These are phyloP conservation scores for Anhinga anhinga DNA, from an alignment of 2,113 vertebrate species.

Conservation along the genomic window DNA sequence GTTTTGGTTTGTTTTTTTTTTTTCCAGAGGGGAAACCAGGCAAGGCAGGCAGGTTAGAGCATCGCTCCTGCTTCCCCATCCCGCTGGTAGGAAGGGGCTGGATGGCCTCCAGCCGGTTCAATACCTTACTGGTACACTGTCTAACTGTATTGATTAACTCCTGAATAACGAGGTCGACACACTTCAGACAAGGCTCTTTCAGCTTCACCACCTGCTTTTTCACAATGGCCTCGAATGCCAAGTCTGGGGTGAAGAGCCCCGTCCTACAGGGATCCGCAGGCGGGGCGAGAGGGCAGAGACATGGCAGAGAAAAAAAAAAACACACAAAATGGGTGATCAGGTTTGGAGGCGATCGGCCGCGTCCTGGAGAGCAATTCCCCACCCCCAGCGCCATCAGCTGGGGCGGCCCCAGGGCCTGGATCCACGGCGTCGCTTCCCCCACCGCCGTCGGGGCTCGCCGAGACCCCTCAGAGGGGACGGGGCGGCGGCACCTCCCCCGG, in stretches of 20 bases:
- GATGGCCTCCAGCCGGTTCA: conserved; percentile 18
- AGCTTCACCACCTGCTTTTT: conserved; percentile 99
- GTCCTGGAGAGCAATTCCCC: not conserved
- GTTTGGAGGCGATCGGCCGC: not conserved
- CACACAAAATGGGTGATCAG: conserved; percentile 8
- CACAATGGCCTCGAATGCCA: conserved; percentile 97
- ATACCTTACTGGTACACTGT: conserved; percentile 95
- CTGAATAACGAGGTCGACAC: conserved; percentile 93
- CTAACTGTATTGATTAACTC: conserved; percentile 91
- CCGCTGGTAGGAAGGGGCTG: not conserved
- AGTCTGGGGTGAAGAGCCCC: conserved; percentile 95
- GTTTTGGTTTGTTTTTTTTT: too few relatives aligned
- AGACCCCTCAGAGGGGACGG: too few relatives aligned
- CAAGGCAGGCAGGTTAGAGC: not conserved
- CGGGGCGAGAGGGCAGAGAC: not conserved
- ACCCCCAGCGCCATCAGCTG: not conserved
- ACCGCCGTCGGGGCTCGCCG: not conserved
- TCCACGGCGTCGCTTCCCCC: not conserved
- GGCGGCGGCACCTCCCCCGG: not conserved
- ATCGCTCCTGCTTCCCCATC: not conserved
- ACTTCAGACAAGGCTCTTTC: conserved; percentile 96
- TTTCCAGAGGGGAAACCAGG: not conserved
- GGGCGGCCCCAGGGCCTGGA: not conserved
- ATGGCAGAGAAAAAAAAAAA: conserved; percentile 22
- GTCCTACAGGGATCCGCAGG: conserved; percentile 80